A percentile compares a stretch with the other conserved stretches of the same genome.
Evolutionary conservation across 2,888 invertebrate genomes (phyloP).

Genomic region (Brachycybe producta): DNA sequence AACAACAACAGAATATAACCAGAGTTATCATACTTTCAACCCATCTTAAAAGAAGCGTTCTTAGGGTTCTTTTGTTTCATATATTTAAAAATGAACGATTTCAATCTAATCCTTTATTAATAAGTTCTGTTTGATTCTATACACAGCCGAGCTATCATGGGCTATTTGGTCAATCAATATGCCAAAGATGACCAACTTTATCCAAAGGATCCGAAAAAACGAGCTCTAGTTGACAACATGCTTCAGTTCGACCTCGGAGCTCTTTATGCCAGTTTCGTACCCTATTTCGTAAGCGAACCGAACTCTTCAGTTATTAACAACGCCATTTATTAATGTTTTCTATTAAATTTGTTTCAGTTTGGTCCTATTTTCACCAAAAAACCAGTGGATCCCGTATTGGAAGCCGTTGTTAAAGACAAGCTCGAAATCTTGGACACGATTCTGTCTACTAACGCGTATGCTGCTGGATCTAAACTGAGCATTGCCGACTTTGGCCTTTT

Average conservation of each 20-base stretch:
- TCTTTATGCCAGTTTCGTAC: neutral
- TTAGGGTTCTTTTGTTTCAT: neutral
- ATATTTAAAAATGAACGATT: neutral
- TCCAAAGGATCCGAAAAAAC: slow-evolving; percentile 8
- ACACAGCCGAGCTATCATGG: slow-evolving; percentile 8
- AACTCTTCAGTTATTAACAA: too few relatives aligned
- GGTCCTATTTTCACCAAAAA: neutral
- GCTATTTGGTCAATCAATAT: slow-evolving; percentile 3
- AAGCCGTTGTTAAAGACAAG: neutral
- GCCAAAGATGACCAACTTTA: slow-evolving; percentile 5
- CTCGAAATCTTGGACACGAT: neutral
- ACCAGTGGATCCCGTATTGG: neutral
- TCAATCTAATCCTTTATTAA: neutral
- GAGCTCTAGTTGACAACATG: slow-evolving; percentile 8
- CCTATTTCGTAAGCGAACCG: slow-evolving; percentile 16
- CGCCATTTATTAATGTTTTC: too few relatives aligned
- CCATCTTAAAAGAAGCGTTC: slow-evolving; percentile 6
- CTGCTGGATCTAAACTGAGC: slow-evolving; percentile 3
- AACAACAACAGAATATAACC: slow-evolving; percentile 19
- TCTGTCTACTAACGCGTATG: neutral
- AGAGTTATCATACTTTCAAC: too few relatives aligned
- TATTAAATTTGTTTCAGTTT: neutral
- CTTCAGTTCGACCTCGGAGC: slow-evolving; percentile 1
- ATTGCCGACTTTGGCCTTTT: slow-evolving; percentile 6
- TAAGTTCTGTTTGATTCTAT: neutral